Conservation (phyloP, 1,140 invertebrate species). For the Scaptomyza pallida region DNA sequence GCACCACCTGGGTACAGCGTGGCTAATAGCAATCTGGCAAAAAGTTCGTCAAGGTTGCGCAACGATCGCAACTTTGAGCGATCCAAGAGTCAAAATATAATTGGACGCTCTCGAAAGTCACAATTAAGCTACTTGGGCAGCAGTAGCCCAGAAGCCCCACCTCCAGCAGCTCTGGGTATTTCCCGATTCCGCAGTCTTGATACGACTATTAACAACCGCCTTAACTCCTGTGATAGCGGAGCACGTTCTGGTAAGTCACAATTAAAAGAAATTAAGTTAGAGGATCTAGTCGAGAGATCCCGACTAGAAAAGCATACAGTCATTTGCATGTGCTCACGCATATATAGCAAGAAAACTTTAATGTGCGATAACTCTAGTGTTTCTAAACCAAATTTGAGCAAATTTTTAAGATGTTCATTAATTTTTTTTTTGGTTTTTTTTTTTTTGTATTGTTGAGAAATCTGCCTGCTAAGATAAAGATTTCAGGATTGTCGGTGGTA, state of each 20-base stretch:
- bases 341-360: too few relatives aligned
- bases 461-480: too few relatives aligned
- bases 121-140: slow-evolving; percentile 67
- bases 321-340: too few relatives aligned
- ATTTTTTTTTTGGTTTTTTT: too few relatives aligned
- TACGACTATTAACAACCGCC: slow-evolving; percentile 69
- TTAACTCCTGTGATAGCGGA: slow-evolving; percentile 83
- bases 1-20: slow-evolving; percentile 73
- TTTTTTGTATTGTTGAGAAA: too few relatives aligned
- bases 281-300: too few relatives aligned
- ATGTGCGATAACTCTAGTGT: too few relatives aligned
- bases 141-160: slow-evolving; percentile 21
- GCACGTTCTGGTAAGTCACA: slow-evolving; percentile 79
- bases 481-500: too few relatives aligned
- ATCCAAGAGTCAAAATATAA: slow-evolving; percentile 67
- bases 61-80: slow-evolving; percentile 72
- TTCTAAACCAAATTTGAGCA: too few relatives aligned
- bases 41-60: slow-evolving; percentile 65
- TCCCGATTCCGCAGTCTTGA: slow-evolving; percentile 83
- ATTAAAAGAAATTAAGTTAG: too few relatives aligned
- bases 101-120: slow-evolving; percentile 74
- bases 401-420: too few relatives aligned
- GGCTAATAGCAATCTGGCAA: slow-evolving; percentile 38
- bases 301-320: too few relatives aligned
- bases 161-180: slow-evolving; percentile 38